Conservation (phyloP, 2,113 vertebrate genomes). For the Hippocampus barbouri region DNA sequence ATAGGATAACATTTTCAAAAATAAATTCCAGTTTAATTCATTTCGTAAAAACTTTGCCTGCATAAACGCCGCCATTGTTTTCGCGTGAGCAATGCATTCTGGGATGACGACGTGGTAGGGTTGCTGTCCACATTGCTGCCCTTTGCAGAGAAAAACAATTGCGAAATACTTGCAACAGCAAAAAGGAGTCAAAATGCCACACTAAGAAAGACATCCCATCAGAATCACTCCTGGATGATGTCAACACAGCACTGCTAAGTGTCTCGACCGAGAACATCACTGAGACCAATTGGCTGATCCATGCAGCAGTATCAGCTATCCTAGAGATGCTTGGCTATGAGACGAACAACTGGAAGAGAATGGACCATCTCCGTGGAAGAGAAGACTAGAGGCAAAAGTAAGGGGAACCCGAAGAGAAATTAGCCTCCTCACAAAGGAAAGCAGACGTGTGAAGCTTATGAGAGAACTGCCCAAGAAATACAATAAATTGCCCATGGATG, state of each 20-base stretch:
- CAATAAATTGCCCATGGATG: not conserved
- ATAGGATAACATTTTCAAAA: too few species aligned
- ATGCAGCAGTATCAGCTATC: not conserved
- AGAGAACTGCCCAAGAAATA: constrained; percentile 3
- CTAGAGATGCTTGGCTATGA: not conserved
- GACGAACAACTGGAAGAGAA: not conserved
- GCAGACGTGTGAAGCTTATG: not conserved
- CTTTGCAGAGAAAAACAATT: too few species aligned
- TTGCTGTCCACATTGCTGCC: too few species aligned
- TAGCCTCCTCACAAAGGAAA: not conserved
- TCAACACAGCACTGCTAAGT: not conserved
- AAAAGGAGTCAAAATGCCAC: too few species aligned
- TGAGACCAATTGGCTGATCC: not conserved
- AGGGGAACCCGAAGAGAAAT: too few species aligned
- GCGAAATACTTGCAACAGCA: too few species aligned
- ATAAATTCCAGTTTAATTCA: too few species aligned
- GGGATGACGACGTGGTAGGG: too few species aligned
- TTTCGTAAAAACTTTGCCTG: too few species aligned
- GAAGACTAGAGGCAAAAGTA: not conserved
- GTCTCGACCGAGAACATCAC: not conserved
- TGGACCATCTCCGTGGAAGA: too few species aligned
- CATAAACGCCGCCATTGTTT: too few species aligned
- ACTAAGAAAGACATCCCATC: not conserved
- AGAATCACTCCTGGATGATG: not conserved
- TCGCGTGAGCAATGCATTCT: too few species aligned